These are phyloP conservation scores for Dipodomys stephensi DNA, from an alignment of 2,113 vertebrate genomes.

Conservation along the genomic window DNA sequence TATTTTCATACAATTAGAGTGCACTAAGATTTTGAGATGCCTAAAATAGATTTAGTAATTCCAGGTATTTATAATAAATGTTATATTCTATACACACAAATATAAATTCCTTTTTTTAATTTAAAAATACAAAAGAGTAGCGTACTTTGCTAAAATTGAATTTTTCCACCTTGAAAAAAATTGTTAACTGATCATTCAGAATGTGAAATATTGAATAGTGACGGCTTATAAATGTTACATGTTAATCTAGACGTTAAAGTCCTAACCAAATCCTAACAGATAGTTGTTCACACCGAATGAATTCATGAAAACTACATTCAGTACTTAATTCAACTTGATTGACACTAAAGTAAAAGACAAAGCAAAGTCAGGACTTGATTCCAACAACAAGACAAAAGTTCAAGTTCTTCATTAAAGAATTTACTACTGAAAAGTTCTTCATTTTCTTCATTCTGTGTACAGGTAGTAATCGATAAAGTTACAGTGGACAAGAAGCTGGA, in stretches of 20 bases:
- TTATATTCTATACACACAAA: background rate
- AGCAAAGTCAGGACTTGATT: background rate
- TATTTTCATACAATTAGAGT: conserved; percentile 56
- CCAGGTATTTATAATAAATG: conserved; percentile 42
- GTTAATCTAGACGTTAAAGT: conserved; percentile 21
- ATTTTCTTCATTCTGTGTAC: background rate
- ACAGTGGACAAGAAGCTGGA: background rate
- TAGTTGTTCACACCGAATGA: background rate
- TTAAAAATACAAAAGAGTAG: conserved; percentile 31
- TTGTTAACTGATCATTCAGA: background rate
- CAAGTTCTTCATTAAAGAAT: background rate
- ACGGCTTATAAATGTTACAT: background rate
- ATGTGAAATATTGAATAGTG: background rate
- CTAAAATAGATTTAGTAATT: conserved; percentile 63
- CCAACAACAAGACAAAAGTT: background rate
- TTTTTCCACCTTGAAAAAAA: conserved; percentile 13
- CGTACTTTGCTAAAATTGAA: background rate
- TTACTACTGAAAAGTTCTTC: background rate
- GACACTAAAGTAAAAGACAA: conserved; percentile 7
- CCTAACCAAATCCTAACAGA: background rate
- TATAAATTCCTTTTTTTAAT: conserved; percentile 43
- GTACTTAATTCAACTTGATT: background rate
- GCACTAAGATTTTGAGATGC: conserved; percentile 39
- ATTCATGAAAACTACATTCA: background rate
- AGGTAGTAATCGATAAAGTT: background rate